Percentiles rank a stretch among this genome's conserved stretches.
Conservation (phyloP, 2,113 vertebrate genomes). For the Microcebus lehilahytsara region DNA sequence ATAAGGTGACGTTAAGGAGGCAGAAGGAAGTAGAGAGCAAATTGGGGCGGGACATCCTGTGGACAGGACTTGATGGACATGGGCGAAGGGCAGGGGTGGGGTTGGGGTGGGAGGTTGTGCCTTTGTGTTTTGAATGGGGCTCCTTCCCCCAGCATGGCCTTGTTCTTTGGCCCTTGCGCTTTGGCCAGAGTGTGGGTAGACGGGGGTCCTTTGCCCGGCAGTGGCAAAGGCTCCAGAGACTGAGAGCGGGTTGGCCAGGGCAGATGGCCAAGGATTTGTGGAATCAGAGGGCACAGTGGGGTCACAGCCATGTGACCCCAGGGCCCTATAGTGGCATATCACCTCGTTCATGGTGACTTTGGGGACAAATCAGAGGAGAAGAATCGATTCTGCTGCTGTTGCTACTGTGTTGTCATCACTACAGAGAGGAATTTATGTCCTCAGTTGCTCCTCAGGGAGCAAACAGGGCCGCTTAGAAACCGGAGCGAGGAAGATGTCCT, state of each 20-base stretch:
- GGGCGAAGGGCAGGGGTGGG: too few relatives aligned
- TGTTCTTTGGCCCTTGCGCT: too few relatives aligned
- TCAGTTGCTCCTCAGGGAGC: background rate
- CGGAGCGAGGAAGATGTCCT: background rate
- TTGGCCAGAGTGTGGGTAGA: background rate
- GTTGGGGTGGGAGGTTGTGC: background rate
- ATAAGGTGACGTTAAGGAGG: background rate
- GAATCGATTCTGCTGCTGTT: accelerated
- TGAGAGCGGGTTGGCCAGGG: background rate
- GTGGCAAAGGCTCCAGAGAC: background rate
- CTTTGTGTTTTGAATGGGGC: background rate
- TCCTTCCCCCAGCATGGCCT: too few relatives aligned
- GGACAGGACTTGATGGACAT: background rate
- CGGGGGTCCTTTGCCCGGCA: accelerated
- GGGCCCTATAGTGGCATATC: background rate
- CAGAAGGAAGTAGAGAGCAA: background rate
- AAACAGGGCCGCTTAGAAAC: background rate
- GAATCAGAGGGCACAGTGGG: background rate
- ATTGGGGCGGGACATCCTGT: accelerated
- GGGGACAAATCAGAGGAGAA: background rate
- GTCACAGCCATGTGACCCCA: background rate
- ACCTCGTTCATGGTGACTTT: background rate
- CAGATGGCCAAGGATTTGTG: too few relatives aligned
- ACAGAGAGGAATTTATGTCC: background rate
- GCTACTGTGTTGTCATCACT: background rate